Conservation (phyloP, 2,888 invertebrate genomes). For the Erebia palarica region DNA sequence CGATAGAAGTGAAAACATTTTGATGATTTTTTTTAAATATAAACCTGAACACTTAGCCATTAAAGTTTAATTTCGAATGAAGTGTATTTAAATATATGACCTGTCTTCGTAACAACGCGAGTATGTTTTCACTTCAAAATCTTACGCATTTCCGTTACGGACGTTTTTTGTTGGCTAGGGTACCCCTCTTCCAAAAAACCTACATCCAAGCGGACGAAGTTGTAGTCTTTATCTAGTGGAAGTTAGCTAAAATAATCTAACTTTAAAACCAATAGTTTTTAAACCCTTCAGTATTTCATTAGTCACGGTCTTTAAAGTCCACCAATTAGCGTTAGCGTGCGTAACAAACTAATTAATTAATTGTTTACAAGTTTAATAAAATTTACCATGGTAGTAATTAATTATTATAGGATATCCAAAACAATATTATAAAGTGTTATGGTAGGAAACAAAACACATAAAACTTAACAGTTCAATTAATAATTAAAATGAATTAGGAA, state of each 20-base stretch:
- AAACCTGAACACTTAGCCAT: no score
- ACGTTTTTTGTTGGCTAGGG: no score
- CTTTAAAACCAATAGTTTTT: constrained; percentile 5
- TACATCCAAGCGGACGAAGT: no score
- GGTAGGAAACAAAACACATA: neutral
- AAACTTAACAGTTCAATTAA: neutral
- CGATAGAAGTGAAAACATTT: no score
- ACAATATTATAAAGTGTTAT: neutral
- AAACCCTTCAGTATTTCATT: constrained; percentile 9
- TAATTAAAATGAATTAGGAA: neutral
- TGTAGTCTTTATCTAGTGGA: no score
- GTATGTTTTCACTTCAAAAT: no score
- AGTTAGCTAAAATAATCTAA: neutral
- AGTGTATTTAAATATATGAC: no score
- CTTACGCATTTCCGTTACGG: no score
- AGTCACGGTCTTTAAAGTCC: constrained; percentile 1
- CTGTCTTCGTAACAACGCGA: no score
- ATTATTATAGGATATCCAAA: neutral
- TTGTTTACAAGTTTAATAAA: constrained; percentile 13
- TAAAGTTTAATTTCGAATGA: no score
- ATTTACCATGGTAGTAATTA: neutral
- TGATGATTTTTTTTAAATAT: no score
- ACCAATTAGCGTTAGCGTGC: constrained; percentile 14
- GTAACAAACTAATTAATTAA: constrained; percentile 21
- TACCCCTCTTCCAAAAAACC: no score